Conservation (phyloP, 2,797 vertebrate genomes). For the Diplodus sargus region DNA sequence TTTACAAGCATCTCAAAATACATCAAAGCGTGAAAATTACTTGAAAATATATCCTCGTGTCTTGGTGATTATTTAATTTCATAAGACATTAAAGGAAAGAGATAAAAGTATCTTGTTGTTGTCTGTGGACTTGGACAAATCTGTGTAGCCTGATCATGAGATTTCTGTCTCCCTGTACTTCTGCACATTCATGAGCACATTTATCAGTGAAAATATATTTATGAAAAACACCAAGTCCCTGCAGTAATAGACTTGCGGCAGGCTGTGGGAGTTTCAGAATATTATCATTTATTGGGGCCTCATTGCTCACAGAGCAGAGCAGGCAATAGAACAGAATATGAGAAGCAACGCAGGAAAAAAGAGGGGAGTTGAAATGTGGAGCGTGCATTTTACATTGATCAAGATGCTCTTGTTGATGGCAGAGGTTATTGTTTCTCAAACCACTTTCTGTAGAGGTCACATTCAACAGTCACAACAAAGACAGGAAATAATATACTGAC, state of each 20-base stretch:
- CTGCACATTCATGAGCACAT: conserved; percentile 27
- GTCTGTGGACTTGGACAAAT: background rate
- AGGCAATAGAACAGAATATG: background rate
- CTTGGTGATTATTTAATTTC: background rate
- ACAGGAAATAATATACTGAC: too few relatives aligned
- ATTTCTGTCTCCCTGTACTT: conserved; percentile 12
- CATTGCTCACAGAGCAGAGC: conserved; percentile 22
- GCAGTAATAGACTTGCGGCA: conserved; percentile 25
- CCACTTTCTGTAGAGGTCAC: background rate
- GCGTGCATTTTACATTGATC: background rate
- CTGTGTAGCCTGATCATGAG: conserved; percentile 16
- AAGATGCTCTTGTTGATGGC: background rate
- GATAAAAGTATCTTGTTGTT: too few relatives aligned
- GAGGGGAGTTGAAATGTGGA: conserved; percentile 4
- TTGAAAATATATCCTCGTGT: background rate
- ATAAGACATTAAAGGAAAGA: too few relatives aligned
- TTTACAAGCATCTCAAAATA: background rate
- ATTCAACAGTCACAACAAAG: background rate
- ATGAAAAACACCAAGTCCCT: conserved; percentile 35
- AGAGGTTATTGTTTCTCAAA: too few relatives aligned
- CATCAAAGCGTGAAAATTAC: background rate
- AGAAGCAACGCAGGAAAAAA: background rate
- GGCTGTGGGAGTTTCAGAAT: conserved; percentile 1
- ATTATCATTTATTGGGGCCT: conserved; percentile 25
- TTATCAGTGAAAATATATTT: conserved; percentile 27